A percentile compares a stretch with the other conserved stretches of the same genome.
Conservation (phyloP, 2,888 invertebrate species). For the Papilio protenor region DNA sequence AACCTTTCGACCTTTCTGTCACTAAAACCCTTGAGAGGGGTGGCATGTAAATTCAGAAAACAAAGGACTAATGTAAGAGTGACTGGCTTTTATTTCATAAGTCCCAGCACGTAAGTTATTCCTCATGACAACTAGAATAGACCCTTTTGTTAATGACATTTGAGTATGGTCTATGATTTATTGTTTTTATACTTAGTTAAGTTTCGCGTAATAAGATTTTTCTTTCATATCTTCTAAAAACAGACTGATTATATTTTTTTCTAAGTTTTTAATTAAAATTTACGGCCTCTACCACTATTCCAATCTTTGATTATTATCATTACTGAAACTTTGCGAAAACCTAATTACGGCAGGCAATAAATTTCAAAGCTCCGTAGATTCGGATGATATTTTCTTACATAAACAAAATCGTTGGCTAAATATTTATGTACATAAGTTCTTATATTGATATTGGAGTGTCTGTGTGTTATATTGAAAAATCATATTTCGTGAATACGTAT, state of each 20-base stretch:
- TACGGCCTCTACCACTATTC: background rate
- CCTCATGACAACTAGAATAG: background rate
- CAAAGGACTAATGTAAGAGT: conserved; percentile 4
- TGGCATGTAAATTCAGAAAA: conserved; percentile 29
- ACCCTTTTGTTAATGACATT: background rate
- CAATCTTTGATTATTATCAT: background rate
- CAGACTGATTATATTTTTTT: too few species aligned
- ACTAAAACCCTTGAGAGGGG: too few species aligned
- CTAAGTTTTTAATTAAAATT: background rate
- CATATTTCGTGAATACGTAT: too few species aligned
- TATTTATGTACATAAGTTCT: background rate
- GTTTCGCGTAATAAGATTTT: too few species aligned
- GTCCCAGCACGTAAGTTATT: conserved; percentile 20
- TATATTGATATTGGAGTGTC: too few species aligned
- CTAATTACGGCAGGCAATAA: background rate
- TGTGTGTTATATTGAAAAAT: too few species aligned
- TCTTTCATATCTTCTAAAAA: too few species aligned
- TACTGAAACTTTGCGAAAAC: background rate
- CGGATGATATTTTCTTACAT: background rate
- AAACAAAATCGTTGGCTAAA: background rate
- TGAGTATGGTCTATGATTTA: background rate
- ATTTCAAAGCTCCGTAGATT: background rate
- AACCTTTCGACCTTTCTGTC: too few species aligned
- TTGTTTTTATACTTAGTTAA: background rate
- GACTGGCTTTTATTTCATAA: conserved; percentile 11